Conservation (phyloP, 1,140 invertebrate species). For the Drosophila aff. region DNA sequence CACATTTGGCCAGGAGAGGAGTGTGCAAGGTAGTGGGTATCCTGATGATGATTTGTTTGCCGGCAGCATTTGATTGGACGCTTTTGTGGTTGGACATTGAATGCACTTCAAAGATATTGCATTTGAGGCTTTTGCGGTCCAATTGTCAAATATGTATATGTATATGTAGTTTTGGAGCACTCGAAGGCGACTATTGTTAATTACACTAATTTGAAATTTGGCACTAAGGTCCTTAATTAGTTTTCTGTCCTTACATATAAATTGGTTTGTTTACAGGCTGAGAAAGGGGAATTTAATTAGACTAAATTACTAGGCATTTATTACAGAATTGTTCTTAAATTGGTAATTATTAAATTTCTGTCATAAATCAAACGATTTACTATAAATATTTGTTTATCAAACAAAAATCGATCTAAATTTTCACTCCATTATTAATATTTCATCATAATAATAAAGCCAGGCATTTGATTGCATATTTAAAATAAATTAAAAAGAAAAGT, state of each 20-base stretch:
- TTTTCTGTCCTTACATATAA: neutral
- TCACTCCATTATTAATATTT: neutral
- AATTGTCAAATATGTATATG: conserved; percentile 8
- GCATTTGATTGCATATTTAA: neutral
- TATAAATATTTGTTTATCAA: neutral
- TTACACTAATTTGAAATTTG: conserved; percentile 1
- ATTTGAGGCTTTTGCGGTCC: conserved; percentile 32
- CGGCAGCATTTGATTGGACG: conserved; percentile 26
- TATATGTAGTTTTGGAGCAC: neutral
- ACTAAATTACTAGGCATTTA: neutral
- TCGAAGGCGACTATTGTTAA: conserved; percentile 21
- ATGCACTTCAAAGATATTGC: conserved; percentile 29
- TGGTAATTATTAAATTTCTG: neutral
- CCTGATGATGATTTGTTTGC: conserved; percentile 38
- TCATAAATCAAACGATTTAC: neutral
- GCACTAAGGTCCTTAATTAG: neutral
- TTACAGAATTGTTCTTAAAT: neutral
- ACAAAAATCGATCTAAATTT: neutral
- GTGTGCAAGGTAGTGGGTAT: too few species aligned
- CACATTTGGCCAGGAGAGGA: conserved; percentile 7
- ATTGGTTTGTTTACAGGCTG: neutral
- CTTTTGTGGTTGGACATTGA: conserved; percentile 30
- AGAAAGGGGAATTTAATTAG: too few species aligned
- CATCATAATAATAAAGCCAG: neutral
- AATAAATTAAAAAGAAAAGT: neutral